A percentile compares a stretch with the other conserved stretches of the same genome.
phyloP scores from a whole-genome alignment of 1,140 invertebrate species.

The Cydia strobilella region DNA sequence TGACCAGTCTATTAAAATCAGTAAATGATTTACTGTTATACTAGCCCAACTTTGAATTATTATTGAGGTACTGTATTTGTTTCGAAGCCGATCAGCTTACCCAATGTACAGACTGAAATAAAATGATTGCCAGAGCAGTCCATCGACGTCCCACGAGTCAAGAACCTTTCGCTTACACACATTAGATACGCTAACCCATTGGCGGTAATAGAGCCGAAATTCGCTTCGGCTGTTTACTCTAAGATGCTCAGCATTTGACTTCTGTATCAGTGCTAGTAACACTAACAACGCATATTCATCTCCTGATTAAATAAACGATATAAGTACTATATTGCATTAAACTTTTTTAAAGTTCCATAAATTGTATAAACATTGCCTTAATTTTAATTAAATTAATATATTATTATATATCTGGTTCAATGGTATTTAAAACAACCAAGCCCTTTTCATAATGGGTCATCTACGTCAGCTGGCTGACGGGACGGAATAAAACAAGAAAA shows the following conservation, averaged over 20 bases:
- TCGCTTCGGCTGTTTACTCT: slow-evolving; percentile 41
- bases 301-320: background rate
- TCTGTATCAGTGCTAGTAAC: background rate
- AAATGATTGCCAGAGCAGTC: slow-evolving; percentile 30
- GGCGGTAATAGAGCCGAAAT: slow-evolving; percentile 48
- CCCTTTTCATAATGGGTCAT: too few species aligned
- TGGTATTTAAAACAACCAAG: too few species aligned
- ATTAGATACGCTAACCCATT: slow-evolving; percentile 48
- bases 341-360: too few species aligned
- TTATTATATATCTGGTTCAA: too few species aligned
- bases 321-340: too few species aligned
- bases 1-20: too few species aligned
- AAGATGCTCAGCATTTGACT: slow-evolving; percentile 20
- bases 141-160: slow-evolving; percentile 50
- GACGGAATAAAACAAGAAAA: too few species aligned
- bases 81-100: slow-evolving; percentile 34
- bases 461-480: too few species aligned
- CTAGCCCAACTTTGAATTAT: background rate
- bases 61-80: too few species aligned
- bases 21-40: background rate
- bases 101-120: background rate
- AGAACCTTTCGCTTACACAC: slow-evolving; percentile 47
- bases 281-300: background rate
- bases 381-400: too few species aligned
- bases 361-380: too few species aligned